Conservation (phyloP, 53 echinoderm and acorn worm genomes). For the Echinarachnius parma region DNA sequence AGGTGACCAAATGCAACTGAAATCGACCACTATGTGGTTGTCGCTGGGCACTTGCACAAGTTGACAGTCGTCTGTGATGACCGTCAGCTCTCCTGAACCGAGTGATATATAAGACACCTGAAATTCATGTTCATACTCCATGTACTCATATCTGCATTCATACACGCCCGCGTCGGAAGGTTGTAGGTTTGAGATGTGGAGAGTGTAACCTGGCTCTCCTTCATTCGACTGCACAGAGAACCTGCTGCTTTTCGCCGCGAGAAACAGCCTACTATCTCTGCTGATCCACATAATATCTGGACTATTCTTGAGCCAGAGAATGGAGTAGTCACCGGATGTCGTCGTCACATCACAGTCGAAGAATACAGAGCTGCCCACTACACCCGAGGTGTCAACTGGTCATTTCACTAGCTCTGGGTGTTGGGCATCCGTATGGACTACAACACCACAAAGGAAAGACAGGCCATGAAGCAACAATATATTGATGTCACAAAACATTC, state of each 20-base stretch:
- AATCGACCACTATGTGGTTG: neutral
- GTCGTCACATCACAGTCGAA: slow-evolving; percentile 11
- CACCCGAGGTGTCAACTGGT: neutral
- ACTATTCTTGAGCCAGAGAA: slow-evolving; percentile 10
- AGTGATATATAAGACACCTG: too few relatives aligned
- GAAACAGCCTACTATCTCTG: neutral
- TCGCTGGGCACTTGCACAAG: slow-evolving; percentile 3
- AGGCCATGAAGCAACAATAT: too few relatives aligned
- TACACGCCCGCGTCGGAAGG: neutral
- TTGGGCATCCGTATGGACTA: neutral
- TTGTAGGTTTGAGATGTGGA: slow-evolving; percentile 12
- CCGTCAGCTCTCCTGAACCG: slow-evolving; percentile 13
- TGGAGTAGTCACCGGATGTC: neutral
- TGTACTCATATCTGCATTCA: slow-evolving; percentile 19
- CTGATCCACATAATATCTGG: neutral
- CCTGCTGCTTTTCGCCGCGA: too few relatives aligned
- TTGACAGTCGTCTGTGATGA: neutral
- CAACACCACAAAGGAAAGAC: too few relatives aligned
- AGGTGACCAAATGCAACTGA: slow-evolving; percentile 9
- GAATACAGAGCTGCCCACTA: slow-evolving; percentile 1
- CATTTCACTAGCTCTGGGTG: neutral
- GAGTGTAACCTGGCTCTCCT: neutral
- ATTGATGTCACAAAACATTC: too few relatives aligned
- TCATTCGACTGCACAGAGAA: neutral
- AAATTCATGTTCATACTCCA: too few relatives aligned